A percentile compares a stretch with the other conserved stretches of the same genome.
phyloP scores from a whole-genome alignment of 2,888 invertebrate species.

The Neocrepidodera transversa region DNA sequence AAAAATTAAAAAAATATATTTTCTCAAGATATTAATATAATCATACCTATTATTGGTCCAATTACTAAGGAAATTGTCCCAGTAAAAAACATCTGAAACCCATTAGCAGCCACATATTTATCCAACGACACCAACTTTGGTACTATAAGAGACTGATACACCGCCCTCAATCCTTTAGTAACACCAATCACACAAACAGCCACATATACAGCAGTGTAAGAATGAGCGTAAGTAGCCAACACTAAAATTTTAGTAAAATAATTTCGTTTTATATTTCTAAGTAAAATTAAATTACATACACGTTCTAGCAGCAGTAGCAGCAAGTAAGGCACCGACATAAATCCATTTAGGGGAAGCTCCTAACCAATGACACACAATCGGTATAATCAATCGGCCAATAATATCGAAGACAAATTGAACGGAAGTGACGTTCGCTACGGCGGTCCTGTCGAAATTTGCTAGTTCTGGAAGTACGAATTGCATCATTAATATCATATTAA shows the following conservation, averaged over 20 bases:
- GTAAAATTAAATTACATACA: slow-evolving; percentile 48
- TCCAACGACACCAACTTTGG: slow-evolving; percentile 56
- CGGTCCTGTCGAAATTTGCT: slow-evolving; percentile 50
- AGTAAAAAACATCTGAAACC: slow-evolving; percentile 56
- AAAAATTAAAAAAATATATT: slow-evolving; percentile 8
- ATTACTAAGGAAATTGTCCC: slow-evolving; percentile 54
- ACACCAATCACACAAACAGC: slow-evolving; percentile 53
- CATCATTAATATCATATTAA: slow-evolving; percentile 61
- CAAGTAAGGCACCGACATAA: slow-evolving; percentile 55
- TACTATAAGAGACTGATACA: slow-evolving; percentile 58
- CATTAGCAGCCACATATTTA: slow-evolving; percentile 57
- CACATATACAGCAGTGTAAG: slow-evolving; percentile 42
- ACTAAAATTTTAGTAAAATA: slow-evolving; percentile 44
- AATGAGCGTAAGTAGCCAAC: slow-evolving; percentile 46
- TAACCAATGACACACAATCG: slow-evolving; percentile 53
- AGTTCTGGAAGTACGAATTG: slow-evolving; percentile 60
- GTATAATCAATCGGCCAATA: slow-evolving; percentile 56
- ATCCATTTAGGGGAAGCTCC: slow-evolving; percentile 55
- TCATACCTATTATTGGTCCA: slow-evolving; percentile 58
- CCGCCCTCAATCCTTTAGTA: slow-evolving; percentile 58
- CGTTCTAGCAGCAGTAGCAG: slow-evolving; percentile 56
- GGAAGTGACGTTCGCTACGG: slow-evolving; percentile 57
- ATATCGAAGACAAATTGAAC: slow-evolving; percentile 58
- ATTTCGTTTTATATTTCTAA: too few relatives aligned
- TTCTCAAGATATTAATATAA: background rate